These are phyloP conservation scores for Heteromormyrus szaboi DNA, from an alignment of 2,797 vertebrate species.

Conservation along the genomic window DNA sequence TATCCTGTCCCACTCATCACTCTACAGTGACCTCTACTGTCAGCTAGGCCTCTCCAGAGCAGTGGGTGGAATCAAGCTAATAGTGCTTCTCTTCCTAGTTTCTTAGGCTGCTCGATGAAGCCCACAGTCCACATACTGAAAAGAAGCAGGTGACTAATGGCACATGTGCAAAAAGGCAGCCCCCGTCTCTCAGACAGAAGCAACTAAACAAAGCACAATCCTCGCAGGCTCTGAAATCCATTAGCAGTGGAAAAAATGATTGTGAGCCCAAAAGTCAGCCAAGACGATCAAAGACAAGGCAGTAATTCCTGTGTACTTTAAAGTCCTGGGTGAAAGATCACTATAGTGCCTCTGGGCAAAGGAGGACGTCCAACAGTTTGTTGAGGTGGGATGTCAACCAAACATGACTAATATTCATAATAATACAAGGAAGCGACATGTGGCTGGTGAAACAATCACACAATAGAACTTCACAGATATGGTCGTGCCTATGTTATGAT, in stretches of 20 bases:
- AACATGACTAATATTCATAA: conserved; percentile 22
- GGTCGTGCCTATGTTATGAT: conserved; percentile 14
- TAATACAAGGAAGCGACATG: conserved; percentile 19
- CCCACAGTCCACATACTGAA: not conserved
- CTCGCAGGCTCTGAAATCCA: not conserved
- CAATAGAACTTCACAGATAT: conserved; percentile 7
- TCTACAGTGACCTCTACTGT: conserved; percentile 2
- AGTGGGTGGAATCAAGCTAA: not conserved
- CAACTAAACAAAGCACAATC: not conserved
- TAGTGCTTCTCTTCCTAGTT: not conserved
- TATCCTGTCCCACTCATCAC: not conserved
- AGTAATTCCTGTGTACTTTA: not conserved
- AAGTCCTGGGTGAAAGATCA: conserved; percentile 1
- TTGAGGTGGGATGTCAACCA: not conserved
- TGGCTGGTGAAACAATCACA: conserved; percentile 8
- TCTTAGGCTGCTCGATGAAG: not conserved
- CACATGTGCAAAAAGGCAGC: not conserved
- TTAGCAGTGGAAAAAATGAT: not conserved
- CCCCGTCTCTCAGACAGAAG: not conserved
- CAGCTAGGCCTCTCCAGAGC: not conserved
- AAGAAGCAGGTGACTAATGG: not conserved
- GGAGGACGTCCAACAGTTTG: not conserved
- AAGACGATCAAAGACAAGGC: not conserved
- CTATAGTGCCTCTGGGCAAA: not conserved
- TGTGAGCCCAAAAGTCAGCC: not conserved